A percentile compares a stretch with the other conserved stretches of the same genome.
These are phyloP conservation scores for Macaria notata DNA, from an alignment of 2,888 invertebrate species.

Conservation along the genomic window DNA sequence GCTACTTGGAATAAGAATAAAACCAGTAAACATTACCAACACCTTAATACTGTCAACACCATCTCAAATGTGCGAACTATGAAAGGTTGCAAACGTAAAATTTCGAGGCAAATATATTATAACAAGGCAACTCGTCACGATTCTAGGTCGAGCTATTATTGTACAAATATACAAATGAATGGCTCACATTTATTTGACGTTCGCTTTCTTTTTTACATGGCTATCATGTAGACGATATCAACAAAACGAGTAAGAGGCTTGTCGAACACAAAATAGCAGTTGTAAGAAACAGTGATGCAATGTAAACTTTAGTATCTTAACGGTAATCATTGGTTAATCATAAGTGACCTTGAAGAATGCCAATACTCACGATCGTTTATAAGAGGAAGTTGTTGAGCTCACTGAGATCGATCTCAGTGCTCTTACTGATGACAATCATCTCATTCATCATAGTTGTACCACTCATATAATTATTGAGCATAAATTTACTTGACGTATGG, in stretches of 20 bases:
- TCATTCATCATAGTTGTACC: constrained; percentile 24
- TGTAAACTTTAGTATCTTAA: constrained; percentile 14
- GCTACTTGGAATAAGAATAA: constrained; percentile 51
- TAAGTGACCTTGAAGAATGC: constrained; percentile 37
- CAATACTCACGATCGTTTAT: constrained; percentile 37
- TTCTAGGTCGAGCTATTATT: constrained; percentile 38
- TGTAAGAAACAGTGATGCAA: constrained; percentile 10
- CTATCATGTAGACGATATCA: constrained; percentile 11
- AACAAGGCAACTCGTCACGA: constrained; percentile 37
- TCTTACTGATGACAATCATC: constrained; percentile 33
- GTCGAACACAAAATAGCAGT: constrained; percentile 3
- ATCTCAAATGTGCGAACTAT: constrained; percentile 41
- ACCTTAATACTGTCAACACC: constrained; percentile 42
- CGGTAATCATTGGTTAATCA: constrained; percentile 22
- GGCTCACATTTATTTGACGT: constrained; percentile 30
- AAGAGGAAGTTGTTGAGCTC: constrained; percentile 47
- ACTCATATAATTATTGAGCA: constrained; percentile 7
- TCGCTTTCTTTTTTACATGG: constrained; percentile 39
- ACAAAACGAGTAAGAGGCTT: constrained; percentile 8
- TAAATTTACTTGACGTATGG: neutral
- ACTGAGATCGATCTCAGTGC: constrained; percentile 48
- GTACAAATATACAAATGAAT: constrained; percentile 28
- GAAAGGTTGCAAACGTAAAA: constrained; percentile 38
- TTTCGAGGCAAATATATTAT: constrained; percentile 42
- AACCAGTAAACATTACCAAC: constrained; percentile 20